A percentile compares a stretch with the other conserved stretches of the same genome.
Evolutionary conservation across 2,888 invertebrate genomes (phyloP).

Genomic region (Arrhopalites spinosus): DNA sequence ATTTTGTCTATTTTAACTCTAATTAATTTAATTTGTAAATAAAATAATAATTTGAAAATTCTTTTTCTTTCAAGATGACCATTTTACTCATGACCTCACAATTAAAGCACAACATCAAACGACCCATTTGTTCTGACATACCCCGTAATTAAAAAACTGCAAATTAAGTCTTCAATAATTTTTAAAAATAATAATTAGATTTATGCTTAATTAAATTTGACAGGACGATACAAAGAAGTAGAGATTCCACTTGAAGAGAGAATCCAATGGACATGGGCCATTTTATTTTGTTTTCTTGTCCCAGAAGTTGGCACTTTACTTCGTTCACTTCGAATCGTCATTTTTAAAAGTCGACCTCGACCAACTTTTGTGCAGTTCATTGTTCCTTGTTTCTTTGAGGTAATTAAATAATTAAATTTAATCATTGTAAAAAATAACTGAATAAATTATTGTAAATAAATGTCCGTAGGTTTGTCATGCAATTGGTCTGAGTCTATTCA

Average conservation of each 20-base stretch:
- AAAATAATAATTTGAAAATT: too few species aligned
- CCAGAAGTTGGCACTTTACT: constrained; percentile 57
- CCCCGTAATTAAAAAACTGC: constrained; percentile 35
- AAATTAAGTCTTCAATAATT: background rate
- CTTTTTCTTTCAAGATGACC: too few species aligned
- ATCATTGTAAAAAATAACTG: background rate
- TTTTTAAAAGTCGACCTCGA: constrained; percentile 56
- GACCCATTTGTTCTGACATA: constrained; percentile 38
- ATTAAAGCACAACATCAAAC: constrained; percentile 62
- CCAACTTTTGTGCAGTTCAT: constrained; percentile 45
- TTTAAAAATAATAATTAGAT: background rate
- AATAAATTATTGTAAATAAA: background rate
- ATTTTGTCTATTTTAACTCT: background rate
- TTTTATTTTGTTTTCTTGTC: constrained; percentile 57
- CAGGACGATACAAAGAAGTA: constrained; percentile 40
- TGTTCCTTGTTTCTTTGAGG: constrained; percentile 49
- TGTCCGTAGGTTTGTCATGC: constrained; percentile 61
- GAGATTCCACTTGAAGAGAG: constrained; percentile 53
- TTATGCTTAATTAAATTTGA: constrained; percentile 11
- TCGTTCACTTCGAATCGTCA: constrained; percentile 55
- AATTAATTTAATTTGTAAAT: too few species aligned
- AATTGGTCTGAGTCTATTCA: constrained; percentile 62
- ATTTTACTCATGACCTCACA: constrained; percentile 60
- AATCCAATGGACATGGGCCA: constrained; percentile 58
- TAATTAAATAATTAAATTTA: constrained; percentile 17